Evolutionary conservation across 2,797 vertebrate species (phyloP).

Genomic region (Pteropus rufus): DNA sequence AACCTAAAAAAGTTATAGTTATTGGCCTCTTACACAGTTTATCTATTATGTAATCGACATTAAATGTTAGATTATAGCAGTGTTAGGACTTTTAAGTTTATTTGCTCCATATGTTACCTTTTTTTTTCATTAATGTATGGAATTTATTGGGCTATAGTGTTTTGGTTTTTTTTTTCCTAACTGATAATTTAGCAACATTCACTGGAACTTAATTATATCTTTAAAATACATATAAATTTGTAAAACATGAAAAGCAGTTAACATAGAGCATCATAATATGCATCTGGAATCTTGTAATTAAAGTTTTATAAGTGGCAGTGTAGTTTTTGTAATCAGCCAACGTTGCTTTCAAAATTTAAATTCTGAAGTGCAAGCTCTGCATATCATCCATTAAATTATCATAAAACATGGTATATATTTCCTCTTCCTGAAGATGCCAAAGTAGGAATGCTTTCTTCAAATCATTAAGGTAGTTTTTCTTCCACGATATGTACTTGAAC

Average conservation of each 20-base stretch:
- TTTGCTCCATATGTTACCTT: neutral
- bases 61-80: neutral
- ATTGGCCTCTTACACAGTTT: neutral
- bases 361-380: neutral
- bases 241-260: neutral
- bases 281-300: constrained; percentile 26
- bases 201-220: neutral
- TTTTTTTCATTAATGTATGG: neutral
- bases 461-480: neutral
- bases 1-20: neutral
- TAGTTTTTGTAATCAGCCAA: neutral
- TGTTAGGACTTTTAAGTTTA: neutral
- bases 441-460: neutral
- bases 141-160: neutral
- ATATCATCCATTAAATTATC: neutral
- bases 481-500: neutral
- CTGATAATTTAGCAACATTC: constrained; percentile 24
- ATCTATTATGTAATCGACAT: neutral
- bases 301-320: neutral
- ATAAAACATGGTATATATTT: neutral
- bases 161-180: neutral
- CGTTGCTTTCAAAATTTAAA: neutral
- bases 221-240: constrained; percentile 4
- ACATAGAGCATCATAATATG: constrained; percentile 7
- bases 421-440: neutral